Evolutionary conservation across 2,797 vertebrate species (phyloP).

Genomic region (Cuniculus paca): DNA sequence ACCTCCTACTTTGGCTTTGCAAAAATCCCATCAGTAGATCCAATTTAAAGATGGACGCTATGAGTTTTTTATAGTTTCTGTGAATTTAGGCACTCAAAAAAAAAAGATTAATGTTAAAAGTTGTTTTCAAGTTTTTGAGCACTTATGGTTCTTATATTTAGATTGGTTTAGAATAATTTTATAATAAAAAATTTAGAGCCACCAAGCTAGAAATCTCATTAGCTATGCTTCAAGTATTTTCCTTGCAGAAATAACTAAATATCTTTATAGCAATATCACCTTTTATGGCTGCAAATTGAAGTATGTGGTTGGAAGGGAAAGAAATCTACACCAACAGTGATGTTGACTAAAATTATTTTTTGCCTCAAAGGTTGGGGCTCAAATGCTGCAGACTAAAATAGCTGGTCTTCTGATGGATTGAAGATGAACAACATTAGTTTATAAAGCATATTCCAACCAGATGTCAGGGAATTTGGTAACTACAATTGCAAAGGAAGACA

Average conservation of each 20-base stretch:
- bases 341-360: conserved; percentile 50
- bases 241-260: conserved; percentile 28
- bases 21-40: background rate
- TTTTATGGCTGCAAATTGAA: conserved; percentile 55
- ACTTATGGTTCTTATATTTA: conserved; percentile 1
- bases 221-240: conserved; percentile 43
- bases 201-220: conserved; percentile 9
- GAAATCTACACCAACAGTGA: background rate
- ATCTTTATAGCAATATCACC: background rate
- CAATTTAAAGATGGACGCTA: background rate
- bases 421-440: conserved; percentile 43
- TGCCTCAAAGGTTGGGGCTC: background rate
- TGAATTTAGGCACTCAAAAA: background rate
- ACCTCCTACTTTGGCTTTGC: background rate
- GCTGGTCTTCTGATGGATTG: background rate
- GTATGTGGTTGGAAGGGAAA: background rate
- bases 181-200: background rate
- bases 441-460: conserved; percentile 45
- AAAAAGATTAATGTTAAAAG: background rate
- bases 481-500: background rate
- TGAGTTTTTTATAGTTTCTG: background rate
- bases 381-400: conserved; percentile 42
- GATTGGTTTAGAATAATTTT: conserved; percentile 1
- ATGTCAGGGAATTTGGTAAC: conserved; percentile 19
- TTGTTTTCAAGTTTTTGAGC: conserved; percentile 32